A percentile compares a stretch with the other conserved stretches of the same genome.
These are phyloP conservation scores for Macaca mulatta DNA, from an alignment of 2,113 vertebrate genomes.

Conservation along the genomic window DNA sequence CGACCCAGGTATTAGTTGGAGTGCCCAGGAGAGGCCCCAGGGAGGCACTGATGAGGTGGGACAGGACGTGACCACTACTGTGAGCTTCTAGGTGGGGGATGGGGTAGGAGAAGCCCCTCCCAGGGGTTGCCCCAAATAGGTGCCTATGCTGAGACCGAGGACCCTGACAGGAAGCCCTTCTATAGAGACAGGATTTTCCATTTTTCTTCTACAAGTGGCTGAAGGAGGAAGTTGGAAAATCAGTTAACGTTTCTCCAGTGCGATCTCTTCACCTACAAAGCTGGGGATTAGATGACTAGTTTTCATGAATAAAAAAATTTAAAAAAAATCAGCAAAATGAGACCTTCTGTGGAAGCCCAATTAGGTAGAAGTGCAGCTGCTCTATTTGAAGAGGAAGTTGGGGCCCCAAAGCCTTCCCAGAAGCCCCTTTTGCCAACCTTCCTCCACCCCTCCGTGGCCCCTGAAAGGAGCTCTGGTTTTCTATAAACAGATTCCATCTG, in stretches of 20 bases:
- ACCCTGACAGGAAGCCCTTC: neutral
- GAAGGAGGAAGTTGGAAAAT: neutral
- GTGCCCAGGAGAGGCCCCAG: neutral
- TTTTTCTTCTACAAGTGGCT: neutral
- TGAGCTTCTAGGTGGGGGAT: neutral
- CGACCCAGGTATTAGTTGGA: neutral
- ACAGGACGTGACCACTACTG: neutral
- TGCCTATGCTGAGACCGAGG: neutral
- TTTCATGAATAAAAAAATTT: neutral
- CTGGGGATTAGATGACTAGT: neutral
- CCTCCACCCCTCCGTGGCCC: neutral
- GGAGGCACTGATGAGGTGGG: neutral
- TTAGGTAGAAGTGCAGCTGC: constrained; percentile 42
- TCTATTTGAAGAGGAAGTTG: constrained; percentile 58
- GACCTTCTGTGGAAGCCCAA: constrained; percentile 16
- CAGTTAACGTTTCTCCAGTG: neutral
- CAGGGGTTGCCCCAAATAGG: neutral
- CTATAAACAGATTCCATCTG: constrained; percentile 58
- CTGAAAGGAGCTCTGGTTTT: constrained; percentile 25
- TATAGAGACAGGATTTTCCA: neutral
- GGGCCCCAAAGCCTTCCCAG: constrained; percentile 11
- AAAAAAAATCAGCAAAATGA: neutral
- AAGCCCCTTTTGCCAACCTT: constrained; percentile 9
- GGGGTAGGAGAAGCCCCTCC: neutral
- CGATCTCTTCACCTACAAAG: neutral